Percentiles rank a stretch among this genome's conserved stretches.
Evolutionary conservation across 2,888 invertebrate species (phyloP).

Genomic region (Ectemnius lituratus): DNA sequence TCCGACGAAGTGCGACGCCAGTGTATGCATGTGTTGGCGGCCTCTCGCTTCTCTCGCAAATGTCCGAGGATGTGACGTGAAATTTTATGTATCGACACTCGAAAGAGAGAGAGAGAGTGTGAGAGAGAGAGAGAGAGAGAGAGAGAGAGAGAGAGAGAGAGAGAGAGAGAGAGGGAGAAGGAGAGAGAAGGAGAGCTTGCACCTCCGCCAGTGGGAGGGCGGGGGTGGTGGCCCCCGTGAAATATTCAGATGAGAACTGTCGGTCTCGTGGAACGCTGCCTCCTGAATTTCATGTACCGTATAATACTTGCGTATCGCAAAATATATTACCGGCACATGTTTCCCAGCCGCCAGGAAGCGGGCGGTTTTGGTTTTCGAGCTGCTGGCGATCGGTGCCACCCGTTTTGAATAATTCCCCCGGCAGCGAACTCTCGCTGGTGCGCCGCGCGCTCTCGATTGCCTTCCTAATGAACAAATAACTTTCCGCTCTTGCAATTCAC

Average conservation of each 20-base stretch:
- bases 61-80: slow-evolving; percentile 55
- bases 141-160: slow-evolving; percentile 12
- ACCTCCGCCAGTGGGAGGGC: slow-evolving; percentile 41
- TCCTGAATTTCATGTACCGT: slow-evolving; percentile 43
- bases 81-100: slow-evolving; percentile 61
- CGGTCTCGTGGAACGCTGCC: slow-evolving; percentile 27
- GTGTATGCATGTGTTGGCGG: no score
- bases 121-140: slow-evolving; percentile 11
- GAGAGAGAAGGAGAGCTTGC: slow-evolving; percentile 26
- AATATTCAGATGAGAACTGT: slow-evolving; percentile 64
- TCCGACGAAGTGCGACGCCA: no score
- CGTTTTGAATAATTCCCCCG: slow-evolving; percentile 2
- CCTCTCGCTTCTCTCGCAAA: slow-evolving; percentile 33
- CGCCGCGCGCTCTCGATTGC: no score
- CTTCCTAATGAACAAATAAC: no score
- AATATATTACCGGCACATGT: slow-evolving; percentile 38
- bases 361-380: neutral
- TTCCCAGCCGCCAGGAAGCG: slow-evolving; percentile 16
- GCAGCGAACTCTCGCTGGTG: neutral
- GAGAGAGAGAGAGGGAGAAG: neutral
- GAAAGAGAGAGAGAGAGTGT: slow-evolving; percentile 6
- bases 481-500: no score
- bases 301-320: slow-evolving; percentile 35
- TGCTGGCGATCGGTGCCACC: neutral
- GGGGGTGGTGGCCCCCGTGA: slow-evolving; percentile 31